Evolutionary conservation across 2,113 vertebrate species (phyloP).

Genomic region (Melanotaenia duboulayi): DNA sequence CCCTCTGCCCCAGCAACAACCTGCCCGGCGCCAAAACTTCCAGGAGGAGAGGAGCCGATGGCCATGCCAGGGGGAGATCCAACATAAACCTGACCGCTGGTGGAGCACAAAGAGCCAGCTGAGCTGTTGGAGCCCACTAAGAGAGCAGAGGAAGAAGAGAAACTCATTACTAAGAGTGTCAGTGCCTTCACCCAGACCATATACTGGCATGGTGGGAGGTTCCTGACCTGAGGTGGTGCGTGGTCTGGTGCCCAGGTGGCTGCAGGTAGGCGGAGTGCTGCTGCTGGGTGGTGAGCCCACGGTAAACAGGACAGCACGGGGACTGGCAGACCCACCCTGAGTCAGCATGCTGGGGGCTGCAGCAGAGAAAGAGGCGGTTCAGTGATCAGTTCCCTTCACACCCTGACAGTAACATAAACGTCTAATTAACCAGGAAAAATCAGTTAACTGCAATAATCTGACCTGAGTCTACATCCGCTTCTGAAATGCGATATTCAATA

Average conservation of each 20-base stretch:
- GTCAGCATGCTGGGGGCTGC: constrained; percentile 83
- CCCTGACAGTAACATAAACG: too few relatives aligned
- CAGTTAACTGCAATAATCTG: too few relatives aligned
- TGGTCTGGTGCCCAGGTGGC: constrained; percentile 89
- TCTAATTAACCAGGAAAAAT: too few relatives aligned
- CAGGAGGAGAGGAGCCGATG: constrained; percentile 76
- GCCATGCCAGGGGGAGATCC: constrained; percentile 91
- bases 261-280: constrained; percentile 89
- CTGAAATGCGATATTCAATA: too few relatives aligned
- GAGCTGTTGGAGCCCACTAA: constrained; percentile 97
- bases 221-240: constrained; percentile 93
- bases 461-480: too few relatives aligned
- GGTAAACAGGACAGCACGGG: constrained; percentile 93
- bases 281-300: constrained; percentile 96
- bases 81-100: constrained; percentile 88
- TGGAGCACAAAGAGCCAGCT: constrained; percentile 92
- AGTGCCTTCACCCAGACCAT: too few relatives aligned
- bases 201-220: neutral
- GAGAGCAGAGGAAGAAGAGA: constrained; percentile 19
- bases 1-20: constrained; percentile 82
- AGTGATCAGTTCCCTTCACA: too few relatives aligned
- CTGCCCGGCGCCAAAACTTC: constrained; percentile 50
- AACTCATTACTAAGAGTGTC: neutral
- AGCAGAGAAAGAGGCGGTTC: constrained; percentile 79
- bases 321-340: constrained; percentile 77